phyloP scores from a whole-genome alignment of 2,888 invertebrate genomes.

The Opisthograptis luteolata region DNA sequence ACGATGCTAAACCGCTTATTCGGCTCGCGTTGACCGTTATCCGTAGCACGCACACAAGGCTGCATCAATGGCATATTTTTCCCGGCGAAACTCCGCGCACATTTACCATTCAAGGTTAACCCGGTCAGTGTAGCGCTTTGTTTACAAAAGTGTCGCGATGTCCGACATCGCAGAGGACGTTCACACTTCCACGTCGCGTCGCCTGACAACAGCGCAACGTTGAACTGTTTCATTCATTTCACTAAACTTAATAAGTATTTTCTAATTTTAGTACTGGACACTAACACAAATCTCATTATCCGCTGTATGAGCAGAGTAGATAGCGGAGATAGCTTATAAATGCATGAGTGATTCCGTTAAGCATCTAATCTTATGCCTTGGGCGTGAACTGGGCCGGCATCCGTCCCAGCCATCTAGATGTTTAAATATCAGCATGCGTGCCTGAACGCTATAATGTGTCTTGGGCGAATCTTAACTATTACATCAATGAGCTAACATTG shows the following conservation, averaged over 20 bases:
- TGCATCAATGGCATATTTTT: slow-evolving; percentile 84
- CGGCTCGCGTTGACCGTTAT: slow-evolving; percentile 80
- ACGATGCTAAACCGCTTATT: slow-evolving; percentile 81
- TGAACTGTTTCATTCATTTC: slow-evolving; percentile 36
- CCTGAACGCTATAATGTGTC: slow-evolving; percentile 53
- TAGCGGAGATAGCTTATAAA: slow-evolving; percentile 37
- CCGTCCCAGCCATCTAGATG: slow-evolving; percentile 49
- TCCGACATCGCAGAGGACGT: slow-evolving; percentile 50
- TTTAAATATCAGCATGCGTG: slow-evolving; percentile 65
- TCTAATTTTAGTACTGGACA: slow-evolving; percentile 1
- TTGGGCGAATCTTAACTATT: slow-evolving; percentile 57
- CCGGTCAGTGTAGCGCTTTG: slow-evolving; percentile 80
- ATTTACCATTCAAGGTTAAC: slow-evolving; percentile 82
- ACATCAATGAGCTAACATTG: slow-evolving; percentile 51
- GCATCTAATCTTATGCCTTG: slow-evolving; percentile 47
- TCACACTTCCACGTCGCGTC: slow-evolving; percentile 41
- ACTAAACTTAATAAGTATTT: slow-evolving; percentile 34
- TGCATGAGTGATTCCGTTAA: slow-evolving; percentile 32
- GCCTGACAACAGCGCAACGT: slow-evolving; percentile 43
- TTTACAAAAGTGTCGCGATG: slow-evolving; percentile 65
- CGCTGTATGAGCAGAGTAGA: slow-evolving; percentile 14
- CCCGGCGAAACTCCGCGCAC: slow-evolving; percentile 76
- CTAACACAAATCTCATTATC: slow-evolving; percentile 14
- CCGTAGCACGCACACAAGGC: slow-evolving; percentile 76
- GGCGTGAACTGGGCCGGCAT: slow-evolving; percentile 57